Conservation (phyloP, 2,113 vertebrate species). For the Pelvicachromis taeniatus region DNA sequence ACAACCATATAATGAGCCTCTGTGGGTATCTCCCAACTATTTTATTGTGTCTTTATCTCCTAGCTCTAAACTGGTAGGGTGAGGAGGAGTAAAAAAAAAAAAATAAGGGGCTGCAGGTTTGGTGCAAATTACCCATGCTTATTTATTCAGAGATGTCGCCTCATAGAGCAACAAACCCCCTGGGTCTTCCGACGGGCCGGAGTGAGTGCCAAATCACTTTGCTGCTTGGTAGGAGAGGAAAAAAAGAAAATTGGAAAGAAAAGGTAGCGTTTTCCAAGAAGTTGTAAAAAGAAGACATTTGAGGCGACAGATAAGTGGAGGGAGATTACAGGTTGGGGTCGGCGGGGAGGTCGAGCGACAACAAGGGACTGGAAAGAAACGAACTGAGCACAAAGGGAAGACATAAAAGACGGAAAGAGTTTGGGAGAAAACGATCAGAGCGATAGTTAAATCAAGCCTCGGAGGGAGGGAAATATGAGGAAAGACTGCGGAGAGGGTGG, state of each 20-base stretch:
- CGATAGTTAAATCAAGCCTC: constrained; percentile 19
- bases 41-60: constrained; percentile 66
- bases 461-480: constrained; percentile 1
- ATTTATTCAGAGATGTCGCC: constrained; percentile 62
- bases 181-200: constrained; percentile 32
- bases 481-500: not conserved
- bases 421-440: constrained; percentile 3
- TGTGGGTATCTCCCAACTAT: constrained; percentile 47
- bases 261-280: not conserved
- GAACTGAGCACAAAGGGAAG: not conserved
- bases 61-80: constrained; percentile 4
- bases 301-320: not conserved
- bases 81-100: not conserved
- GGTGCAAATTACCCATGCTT: constrained; percentile 66
- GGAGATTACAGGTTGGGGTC: not conserved
- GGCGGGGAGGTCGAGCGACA: not conserved
- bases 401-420: not conserved
- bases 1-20: constrained; percentile 64
- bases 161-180: constrained; percentile 36
- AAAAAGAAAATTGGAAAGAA: not conserved
- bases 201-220: constrained; percentile 25
- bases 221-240: not conserved
- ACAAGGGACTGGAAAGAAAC: not conserved
- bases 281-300: not conserved
- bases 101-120: constrained; percentile 33